Percentiles rank a stretch among this genome's conserved stretches.
Evolutionary conservation across 1,140 invertebrate genomes (phyloP).

Genomic region (Hypothenemus hampei): DNA sequence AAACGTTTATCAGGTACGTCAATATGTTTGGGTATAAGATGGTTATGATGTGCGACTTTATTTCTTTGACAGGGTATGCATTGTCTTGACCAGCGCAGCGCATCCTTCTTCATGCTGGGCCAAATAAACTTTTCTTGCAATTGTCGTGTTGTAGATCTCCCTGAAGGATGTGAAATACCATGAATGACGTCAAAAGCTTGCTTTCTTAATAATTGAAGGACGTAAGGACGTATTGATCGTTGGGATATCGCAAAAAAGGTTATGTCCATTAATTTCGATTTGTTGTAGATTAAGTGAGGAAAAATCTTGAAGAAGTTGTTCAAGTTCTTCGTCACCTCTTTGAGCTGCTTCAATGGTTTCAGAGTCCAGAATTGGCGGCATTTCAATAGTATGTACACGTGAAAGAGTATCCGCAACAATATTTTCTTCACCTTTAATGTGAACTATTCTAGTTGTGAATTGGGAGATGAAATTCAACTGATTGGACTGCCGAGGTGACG

Average conservation of each 20-base stretch:
- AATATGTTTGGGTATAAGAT: conserved; percentile 29
- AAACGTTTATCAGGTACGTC: conserved; percentile 30
- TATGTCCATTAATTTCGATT: not conserved
- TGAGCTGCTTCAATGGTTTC: not conserved
- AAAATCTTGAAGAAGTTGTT: not conserved
- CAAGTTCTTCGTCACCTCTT: not conserved
- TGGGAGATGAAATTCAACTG: conserved; percentile 43
- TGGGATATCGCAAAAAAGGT: not conserved
- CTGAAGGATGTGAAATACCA: conserved; percentile 32
- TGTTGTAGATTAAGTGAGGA: not conserved
- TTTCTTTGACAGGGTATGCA: conserved; percentile 37
- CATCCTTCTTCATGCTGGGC: conserved; percentile 35
- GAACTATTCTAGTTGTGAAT: conserved; percentile 41
- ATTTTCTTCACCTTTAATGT: conserved; percentile 41
- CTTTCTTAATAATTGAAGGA: not conserved
- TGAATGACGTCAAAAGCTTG: conserved; percentile 1
- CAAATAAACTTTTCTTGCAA: conserved; percentile 28
- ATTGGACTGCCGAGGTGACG: conserved; percentile 31
- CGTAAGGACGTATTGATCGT: not conserved
- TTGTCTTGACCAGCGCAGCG: conserved; percentile 20
- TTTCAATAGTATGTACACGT: not conserved
- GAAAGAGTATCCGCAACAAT: conserved; percentile 38
- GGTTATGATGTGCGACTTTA: conserved; percentile 35
- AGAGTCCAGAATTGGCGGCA: not conserved
- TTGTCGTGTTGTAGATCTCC: conserved; percentile 22